Percentiles rank a stretch among this genome's conserved stretches.
Evolutionary conservation across 2,797 vertebrate genomes (phyloP).

Genomic region (Ispidina picta): DNA sequence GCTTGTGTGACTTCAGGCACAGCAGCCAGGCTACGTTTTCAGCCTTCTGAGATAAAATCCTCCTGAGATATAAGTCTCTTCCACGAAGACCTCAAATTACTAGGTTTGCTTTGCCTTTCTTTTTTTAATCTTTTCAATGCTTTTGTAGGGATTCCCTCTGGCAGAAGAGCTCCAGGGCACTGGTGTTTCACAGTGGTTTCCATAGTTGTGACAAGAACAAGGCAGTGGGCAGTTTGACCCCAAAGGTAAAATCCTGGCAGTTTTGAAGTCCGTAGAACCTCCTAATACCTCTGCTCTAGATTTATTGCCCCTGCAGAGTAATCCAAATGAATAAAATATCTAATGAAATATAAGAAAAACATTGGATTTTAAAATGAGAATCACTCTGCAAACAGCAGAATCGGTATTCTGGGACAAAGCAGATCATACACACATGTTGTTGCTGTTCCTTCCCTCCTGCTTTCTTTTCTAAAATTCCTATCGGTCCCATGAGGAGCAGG

Average conservation of each 20-base stretch:
- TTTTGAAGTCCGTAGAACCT: neutral
- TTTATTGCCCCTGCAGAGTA: neutral
- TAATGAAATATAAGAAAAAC: conserved; percentile 23
- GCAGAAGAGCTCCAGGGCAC: neutral
- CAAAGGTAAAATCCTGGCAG: neutral
- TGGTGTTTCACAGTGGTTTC: neutral
- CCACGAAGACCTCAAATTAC: neutral
- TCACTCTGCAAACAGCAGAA: neutral
- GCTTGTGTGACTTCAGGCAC: neutral
- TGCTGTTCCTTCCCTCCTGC: conserved; percentile 54
- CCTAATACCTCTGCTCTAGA: neutral
- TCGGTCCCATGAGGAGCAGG: conserved; percentile 57
- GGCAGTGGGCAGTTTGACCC: neutral
- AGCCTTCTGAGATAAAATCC: neutral
- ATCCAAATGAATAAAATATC: neutral
- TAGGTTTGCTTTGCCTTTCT: neutral
- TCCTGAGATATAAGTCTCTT: neutral
- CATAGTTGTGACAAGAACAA: neutral
- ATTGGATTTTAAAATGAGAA: neutral
- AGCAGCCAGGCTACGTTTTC: neutral
- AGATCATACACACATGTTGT: conserved; percentile 3
- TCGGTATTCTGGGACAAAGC: neutral
- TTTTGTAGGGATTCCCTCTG: neutral
- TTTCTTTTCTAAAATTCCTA: conserved; percentile 66
- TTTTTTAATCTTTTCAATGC: neutral